Evolutionary conservation across 2,113 vertebrate species (phyloP).

Genomic region (Aramus guarauna): DNA sequence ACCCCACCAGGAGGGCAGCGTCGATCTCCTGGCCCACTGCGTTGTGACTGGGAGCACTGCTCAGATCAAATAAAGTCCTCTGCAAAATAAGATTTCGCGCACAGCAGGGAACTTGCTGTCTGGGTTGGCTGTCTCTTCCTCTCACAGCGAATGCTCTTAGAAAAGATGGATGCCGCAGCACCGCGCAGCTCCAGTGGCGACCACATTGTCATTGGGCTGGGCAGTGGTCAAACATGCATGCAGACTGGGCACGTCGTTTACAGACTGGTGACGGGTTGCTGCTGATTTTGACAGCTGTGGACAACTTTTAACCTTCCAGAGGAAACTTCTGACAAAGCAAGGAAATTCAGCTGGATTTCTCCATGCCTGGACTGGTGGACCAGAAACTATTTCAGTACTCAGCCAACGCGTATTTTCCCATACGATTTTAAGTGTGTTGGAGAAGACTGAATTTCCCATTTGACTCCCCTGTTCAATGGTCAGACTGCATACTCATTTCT

Average conservation of each 20-base stretch:
- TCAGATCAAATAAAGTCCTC: neutral
- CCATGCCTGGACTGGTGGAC: neutral
- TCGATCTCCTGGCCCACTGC: rapidly evolving
- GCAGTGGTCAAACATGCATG: rapidly evolving
- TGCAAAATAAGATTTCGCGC: neutral
- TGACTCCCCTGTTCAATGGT: neutral
- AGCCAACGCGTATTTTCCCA: neutral
- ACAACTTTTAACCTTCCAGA: neutral
- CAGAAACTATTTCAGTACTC: neutral
- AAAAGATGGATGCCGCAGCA: neutral
- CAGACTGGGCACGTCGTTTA: rapidly evolving
- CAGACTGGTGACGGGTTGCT: rapidly evolving
- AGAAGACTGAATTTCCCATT: neutral
- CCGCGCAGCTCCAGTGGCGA: neutral
- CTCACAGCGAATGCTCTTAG: neutral
- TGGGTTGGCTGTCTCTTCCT: neutral
- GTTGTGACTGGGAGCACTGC: rapidly evolving
- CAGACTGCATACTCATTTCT: neutral
- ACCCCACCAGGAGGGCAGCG: rapidly evolving
- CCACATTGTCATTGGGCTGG: rapidly evolving
- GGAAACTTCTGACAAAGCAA: neutral
- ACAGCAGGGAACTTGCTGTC: neutral
- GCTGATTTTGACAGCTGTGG: neutral
- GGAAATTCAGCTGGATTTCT: neutral
- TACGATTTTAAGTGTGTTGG: neutral